Conservation (phyloP, 1,140 invertebrate species). For the Lasioglossum baleicum region DNA sequence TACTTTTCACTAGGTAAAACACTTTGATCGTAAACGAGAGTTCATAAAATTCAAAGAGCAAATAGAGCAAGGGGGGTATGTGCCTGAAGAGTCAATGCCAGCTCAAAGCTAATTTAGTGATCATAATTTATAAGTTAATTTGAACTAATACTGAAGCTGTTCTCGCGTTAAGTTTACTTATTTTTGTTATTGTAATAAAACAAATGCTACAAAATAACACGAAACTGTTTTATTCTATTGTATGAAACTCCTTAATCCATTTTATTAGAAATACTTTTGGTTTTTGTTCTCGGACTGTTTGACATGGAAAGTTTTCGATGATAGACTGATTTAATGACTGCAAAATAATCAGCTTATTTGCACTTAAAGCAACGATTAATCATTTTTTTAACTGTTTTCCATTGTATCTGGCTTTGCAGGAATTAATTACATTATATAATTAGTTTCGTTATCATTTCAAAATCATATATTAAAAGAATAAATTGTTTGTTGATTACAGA, state of each 20-base stretch:
- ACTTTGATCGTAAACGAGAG: conserved; percentile 94
- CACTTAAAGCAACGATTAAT: conserved; percentile 38
- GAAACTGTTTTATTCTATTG: conserved; percentile 49
- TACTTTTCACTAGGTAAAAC: conserved; percentile 86
- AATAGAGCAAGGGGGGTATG: conserved; percentile 92
- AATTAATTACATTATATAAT: conserved; percentile 30
- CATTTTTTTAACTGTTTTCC: conserved; percentile 36
- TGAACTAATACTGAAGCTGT: conserved; percentile 50
- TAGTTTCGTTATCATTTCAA: conserved; percentile 3
- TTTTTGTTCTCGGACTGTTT: conserved; percentile 22
- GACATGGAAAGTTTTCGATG: conserved; percentile 9
- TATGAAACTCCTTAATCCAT: conserved; percentile 52
- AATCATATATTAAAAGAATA: background rate
- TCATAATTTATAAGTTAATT: conserved; percentile 44
- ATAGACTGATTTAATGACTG: conserved; percentile 43
- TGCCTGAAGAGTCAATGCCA: conserved; percentile 80
- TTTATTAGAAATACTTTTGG: conserved; percentile 24
- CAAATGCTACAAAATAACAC: conserved; percentile 58
- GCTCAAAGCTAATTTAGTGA: conserved; percentile 52
- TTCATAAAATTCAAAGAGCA: conserved; percentile 94
- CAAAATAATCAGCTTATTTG: conserved; percentile 45
- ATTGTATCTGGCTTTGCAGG: conserved; percentile 24
- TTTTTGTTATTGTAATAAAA: conserved; percentile 61
- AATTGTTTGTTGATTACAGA: conserved; percentile 50
- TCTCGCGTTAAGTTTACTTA: conserved; percentile 41